Conservation (phyloP, 2,888 invertebrate species). For the Xestia c-nigrum region DNA sequence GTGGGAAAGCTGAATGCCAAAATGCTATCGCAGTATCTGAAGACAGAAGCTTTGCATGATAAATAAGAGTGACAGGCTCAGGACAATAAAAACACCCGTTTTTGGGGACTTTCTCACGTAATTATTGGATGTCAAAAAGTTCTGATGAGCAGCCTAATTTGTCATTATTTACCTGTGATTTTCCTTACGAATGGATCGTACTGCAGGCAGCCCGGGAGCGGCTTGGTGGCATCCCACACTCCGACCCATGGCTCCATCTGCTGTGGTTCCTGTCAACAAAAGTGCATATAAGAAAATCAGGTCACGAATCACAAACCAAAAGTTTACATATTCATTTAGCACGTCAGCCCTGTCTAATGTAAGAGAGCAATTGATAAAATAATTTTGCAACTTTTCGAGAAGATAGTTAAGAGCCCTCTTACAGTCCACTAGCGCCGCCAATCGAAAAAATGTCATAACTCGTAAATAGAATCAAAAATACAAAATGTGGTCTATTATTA, state of each 20-base stretch:
- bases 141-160: background rate
- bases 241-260: slow-evolving; percentile 91
- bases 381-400: background rate
- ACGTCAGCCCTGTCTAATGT: background rate
- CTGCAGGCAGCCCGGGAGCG: slow-evolving; percentile 92
- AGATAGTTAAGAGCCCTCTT: too few species aligned
- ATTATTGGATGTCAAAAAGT: background rate
- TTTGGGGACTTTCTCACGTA: background rate
- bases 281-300: background rate
- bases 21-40: background rate
- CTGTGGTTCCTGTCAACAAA: slow-evolving; percentile 61
- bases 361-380: background rate
- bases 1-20: background rate
- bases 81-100: too few species aligned
- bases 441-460: too few species aligned
- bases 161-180: slow-evolving; percentile 71
- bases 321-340: too few species aligned
- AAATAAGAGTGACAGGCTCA: background rate
- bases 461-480: too few species aligned
- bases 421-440: too few species aligned
- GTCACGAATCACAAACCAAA: too few species aligned
- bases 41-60: background rate
- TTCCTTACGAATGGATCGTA: slow-evolving; percentile 85
- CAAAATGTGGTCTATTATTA: too few species aligned
- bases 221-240: slow-evolving; percentile 92